These are phyloP conservation scores for Hedychridium roseum DNA, from an alignment of 2,888 invertebrate species.

Conservation along the genomic window DNA sequence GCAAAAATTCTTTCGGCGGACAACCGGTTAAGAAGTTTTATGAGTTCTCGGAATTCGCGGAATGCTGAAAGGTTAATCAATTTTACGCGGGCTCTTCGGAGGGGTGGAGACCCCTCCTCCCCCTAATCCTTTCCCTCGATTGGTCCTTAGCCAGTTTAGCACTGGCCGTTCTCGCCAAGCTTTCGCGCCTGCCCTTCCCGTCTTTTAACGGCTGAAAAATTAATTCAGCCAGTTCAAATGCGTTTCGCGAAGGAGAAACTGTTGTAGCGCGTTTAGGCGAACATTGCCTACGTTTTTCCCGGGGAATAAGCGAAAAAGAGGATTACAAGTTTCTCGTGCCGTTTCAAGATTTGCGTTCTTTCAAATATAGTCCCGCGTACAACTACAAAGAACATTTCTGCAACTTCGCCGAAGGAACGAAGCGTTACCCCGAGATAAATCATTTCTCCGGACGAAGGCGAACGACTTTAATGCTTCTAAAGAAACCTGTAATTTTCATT, in stretches of 20 bases:
- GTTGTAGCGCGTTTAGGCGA: slow-evolving; percentile 18
- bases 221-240: slow-evolving; percentile 4
- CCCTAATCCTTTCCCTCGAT: neutral
- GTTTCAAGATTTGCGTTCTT: slow-evolving; percentile 23
- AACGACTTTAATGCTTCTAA: too few species aligned
- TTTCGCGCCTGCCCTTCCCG: neutral
- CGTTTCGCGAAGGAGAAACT: slow-evolving; percentile 11
- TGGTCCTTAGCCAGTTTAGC: neutral
- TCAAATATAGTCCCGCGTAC: too few species aligned
- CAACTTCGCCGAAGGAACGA: too few species aligned
- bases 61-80: slow-evolving; percentile 48
- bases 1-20: slow-evolving; percentile 37
- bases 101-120: neutral
- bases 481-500: too few species aligned
- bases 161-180: neutral
- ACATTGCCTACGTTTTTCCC: slow-evolving; percentile 24
- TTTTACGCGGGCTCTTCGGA: slow-evolving; percentile 30
- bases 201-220: neutral
- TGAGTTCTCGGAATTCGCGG: slow-evolving; percentile 35
- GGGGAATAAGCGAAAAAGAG: slow-evolving; percentile 19
- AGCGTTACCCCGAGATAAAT: too few species aligned
- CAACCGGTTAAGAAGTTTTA: slow-evolving; percentile 42
- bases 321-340: slow-evolving; percentile 19
- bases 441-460: too few species aligned
- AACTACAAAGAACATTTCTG: too few species aligned